These are phyloP conservation scores for Dinomys branickii DNA, from an alignment of 2,113 vertebrate genomes.

Conservation along the genomic window DNA sequence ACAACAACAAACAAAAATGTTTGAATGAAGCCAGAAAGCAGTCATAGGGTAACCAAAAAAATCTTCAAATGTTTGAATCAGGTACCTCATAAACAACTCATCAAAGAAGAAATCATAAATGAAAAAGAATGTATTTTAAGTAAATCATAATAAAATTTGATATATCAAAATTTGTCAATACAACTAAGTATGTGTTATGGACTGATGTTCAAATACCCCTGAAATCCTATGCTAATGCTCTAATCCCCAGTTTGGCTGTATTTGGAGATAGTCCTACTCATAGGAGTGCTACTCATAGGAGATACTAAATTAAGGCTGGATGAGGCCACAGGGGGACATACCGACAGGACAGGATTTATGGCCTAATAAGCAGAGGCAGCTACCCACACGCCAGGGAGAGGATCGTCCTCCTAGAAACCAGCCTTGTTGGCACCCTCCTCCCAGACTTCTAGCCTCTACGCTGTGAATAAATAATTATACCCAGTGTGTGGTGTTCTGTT, in stretches of 20 bases:
- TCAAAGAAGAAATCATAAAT: background rate
- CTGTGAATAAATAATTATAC: background rate
- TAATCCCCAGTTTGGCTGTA: background rate
- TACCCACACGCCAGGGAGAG: background rate
- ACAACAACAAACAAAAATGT: background rate
- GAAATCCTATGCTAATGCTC: background rate
- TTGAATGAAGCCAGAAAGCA: background rate
- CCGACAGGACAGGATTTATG: background rate
- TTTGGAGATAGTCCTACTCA: background rate
- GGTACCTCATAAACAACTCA: background rate
- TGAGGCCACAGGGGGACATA: background rate
- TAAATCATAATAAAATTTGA: slow-evolving; percentile 3
- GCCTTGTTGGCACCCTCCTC: background rate
- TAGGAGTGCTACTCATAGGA: background rate
- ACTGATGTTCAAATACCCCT: background rate
- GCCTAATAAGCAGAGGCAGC: background rate
- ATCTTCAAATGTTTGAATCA: background rate
- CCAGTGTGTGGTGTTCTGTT: background rate
- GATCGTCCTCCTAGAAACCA: background rate
- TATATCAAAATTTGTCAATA: background rate
- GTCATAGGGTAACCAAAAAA: background rate
- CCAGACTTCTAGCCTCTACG: background rate
- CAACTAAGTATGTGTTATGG: background rate
- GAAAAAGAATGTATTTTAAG: background rate
- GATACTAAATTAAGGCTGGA: background rate